Conservation (phyloP, 1,140 invertebrate genomes). For the Fopius arisanus region DNA sequence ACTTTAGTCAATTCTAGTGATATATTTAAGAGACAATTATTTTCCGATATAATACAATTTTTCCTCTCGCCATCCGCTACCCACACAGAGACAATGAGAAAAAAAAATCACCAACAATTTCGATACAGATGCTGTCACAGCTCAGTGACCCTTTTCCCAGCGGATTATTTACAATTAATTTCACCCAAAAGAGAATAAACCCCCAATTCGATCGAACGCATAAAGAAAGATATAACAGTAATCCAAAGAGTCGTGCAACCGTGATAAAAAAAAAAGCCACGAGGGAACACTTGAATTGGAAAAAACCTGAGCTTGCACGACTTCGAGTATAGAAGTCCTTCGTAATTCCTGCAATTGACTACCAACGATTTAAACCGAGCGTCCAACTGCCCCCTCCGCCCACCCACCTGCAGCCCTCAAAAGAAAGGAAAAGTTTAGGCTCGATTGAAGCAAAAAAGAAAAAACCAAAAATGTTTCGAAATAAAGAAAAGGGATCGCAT, state of each 20-base stretch:
- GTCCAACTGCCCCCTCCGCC: neutral
- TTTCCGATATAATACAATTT: no score
- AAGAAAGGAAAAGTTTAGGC: neutral
- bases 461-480: neutral
- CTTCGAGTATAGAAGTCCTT: constrained; percentile 9
- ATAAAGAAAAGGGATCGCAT: neutral
- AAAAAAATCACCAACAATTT: neutral
- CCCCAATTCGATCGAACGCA: neutral
- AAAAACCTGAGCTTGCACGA: constrained; percentile 17
- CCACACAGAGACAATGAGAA: neutral
- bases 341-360: constrained; percentile 18
- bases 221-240: neutral
- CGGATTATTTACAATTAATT: neutral
- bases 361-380: neutral
- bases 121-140: neutral
- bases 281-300: neutral
- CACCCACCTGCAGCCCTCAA: neutral
- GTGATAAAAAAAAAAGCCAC: neutral
- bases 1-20: no score
- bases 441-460: neutral
- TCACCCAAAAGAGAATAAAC: neutral
- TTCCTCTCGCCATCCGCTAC: no score
- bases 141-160: neutral
- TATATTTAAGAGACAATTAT: no score
- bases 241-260: neutral